phyloP scores from a whole-genome alignment of 2,888 invertebrate species.

The Drosophila seclusa region DNA sequence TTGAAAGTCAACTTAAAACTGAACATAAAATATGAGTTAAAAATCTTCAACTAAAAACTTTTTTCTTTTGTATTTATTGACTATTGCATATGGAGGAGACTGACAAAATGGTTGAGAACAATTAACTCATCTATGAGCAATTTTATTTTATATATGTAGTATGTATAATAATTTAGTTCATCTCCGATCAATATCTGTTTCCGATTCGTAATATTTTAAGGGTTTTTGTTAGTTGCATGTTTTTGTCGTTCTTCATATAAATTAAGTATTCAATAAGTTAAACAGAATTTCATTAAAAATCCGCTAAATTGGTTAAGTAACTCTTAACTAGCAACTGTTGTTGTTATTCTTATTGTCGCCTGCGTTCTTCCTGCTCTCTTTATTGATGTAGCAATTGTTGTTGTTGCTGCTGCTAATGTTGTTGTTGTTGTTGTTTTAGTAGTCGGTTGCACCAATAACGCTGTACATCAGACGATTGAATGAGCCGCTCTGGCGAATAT shows the following conservation, averaged over 20 bases:
- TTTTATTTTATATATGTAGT: conserved; percentile 25
- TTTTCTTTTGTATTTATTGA: conserved; percentile 31
- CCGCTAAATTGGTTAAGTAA: conserved; percentile 77
- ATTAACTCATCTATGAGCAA: conserved; percentile 41
- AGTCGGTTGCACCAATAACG: conserved; percentile 92
- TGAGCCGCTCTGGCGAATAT: conserved; percentile 95
- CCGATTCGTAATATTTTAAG: conserved; percentile 70
- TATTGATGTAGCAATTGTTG: conserved; percentile 25
- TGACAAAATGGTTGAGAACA: conserved; percentile 44
- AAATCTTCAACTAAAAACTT: conserved; percentile 49
- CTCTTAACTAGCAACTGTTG: conserved; percentile 59
- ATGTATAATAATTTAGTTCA: conserved; percentile 57
- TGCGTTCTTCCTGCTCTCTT: conserved; percentile 26
- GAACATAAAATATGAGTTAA: conserved; percentile 49
- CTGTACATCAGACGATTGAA: conserved; percentile 97
- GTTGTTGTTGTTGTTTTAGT: conserved; percentile 82
- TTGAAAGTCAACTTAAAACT: conserved; percentile 40
- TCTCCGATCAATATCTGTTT: conserved; percentile 62
- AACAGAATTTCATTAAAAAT: conserved; percentile 77
- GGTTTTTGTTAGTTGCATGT: conserved; percentile 65
- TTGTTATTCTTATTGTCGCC: conserved; percentile 34
- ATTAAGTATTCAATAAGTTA: conserved; percentile 70
- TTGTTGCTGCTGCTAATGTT: conserved; percentile 34
- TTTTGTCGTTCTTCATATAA: conserved; percentile 59
- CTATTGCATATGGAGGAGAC: conserved; percentile 54